A percentile compares a stretch with the other conserved stretches of the same genome.
phyloP scores from a whole-genome alignment of 2,113 vertebrate species.

The Nibea albiflora region DNA sequence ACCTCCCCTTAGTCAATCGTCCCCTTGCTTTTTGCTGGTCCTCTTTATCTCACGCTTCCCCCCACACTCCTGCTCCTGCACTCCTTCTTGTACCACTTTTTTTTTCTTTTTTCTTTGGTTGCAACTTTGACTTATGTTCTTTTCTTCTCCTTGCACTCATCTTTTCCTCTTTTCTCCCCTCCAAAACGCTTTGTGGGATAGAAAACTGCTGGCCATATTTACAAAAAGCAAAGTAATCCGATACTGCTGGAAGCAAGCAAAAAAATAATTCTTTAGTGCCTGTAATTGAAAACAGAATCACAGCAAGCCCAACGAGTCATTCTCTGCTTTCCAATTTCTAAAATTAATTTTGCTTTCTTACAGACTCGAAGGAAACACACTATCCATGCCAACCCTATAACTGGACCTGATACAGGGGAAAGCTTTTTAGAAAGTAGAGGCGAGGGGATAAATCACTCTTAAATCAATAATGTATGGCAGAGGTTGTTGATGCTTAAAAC shows the following conservation, averaged over 20 bases:
- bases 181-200: conserved; percentile 50
- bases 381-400: conserved; percentile 29
- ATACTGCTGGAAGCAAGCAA: conserved; percentile 51
- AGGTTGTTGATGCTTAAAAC: not conserved
- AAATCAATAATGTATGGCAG: not conserved
- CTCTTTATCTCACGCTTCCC: conserved; percentile 35
- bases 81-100: not conserved
- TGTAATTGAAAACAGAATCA: conserved; percentile 82
- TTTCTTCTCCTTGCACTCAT: conserved; percentile 23
- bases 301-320: conserved; percentile 51
- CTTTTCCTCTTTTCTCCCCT: conserved; percentile 26
- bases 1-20: conserved; percentile 21
- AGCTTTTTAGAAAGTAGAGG: conserved; percentile 14
- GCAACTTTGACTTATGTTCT: not conserved
- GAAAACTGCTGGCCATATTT: conserved; percentile 57
- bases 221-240: conserved; percentile 56
- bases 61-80: not conserved
- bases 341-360: conserved; percentile 49
- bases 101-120: conserved; percentile 4
- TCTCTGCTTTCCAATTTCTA: conserved; percentile 48
- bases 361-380: conserved; percentile 19
- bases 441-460: not conserved
- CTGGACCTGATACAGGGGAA: conserved; percentile 7
- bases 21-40: conserved; percentile 47
- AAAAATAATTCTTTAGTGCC: conserved; percentile 46